Percentiles rank a stretch among this genome's conserved stretches.
These are phyloP conservation scores for Montipora capitata DNA, from an alignment of 92 coral and sea anemone species.

Conservation along the genomic window DNA sequence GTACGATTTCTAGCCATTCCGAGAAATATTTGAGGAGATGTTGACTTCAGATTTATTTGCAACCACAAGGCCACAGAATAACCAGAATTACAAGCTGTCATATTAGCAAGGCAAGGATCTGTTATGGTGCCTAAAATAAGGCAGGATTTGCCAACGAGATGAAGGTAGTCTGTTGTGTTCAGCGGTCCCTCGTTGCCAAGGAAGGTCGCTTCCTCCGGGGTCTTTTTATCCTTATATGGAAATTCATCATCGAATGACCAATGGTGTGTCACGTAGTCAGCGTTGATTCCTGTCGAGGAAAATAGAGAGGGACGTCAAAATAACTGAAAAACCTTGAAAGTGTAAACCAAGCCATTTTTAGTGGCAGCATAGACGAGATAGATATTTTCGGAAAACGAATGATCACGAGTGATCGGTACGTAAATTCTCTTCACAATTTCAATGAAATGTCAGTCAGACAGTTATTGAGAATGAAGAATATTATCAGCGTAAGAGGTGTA, in stretches of 20 bases:
- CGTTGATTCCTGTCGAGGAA: conserved; percentile 24
- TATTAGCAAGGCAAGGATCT: conserved; percentile 25
- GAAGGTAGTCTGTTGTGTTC: conserved; percentile 20
- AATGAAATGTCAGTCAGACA: too few species aligned
- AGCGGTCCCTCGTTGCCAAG: conserved; percentile 16
- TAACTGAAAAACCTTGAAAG: too few species aligned
- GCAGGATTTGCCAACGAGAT: conserved; percentile 6
- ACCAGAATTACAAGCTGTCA: conserved; percentile 23
- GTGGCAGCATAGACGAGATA: too few species aligned
- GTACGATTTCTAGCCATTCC: conserved; percentile 36
- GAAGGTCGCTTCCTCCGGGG: conserved; percentile 14
- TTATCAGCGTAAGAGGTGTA: too few species aligned
- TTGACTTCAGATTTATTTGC: conserved; percentile 8
- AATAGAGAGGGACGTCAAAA: too few species aligned
- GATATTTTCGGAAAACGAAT: too few species aligned
- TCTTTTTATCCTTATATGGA: conserved; percentile 46
- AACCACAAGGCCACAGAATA: conserved; percentile 37
- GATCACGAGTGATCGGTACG: too few species aligned
- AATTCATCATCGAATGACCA: conserved; percentile 59
- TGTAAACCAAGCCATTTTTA: too few species aligned
- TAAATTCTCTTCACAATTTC: too few species aligned
- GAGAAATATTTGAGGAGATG: conserved; percentile 28
- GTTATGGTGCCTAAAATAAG: conserved; percentile 19
- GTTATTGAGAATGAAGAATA: too few species aligned
- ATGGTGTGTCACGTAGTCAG: conserved; percentile 48